phyloP scores from a whole-genome alignment of 2,888 invertebrate genomes.

The Psylliodes chrysocephalus region DNA sequence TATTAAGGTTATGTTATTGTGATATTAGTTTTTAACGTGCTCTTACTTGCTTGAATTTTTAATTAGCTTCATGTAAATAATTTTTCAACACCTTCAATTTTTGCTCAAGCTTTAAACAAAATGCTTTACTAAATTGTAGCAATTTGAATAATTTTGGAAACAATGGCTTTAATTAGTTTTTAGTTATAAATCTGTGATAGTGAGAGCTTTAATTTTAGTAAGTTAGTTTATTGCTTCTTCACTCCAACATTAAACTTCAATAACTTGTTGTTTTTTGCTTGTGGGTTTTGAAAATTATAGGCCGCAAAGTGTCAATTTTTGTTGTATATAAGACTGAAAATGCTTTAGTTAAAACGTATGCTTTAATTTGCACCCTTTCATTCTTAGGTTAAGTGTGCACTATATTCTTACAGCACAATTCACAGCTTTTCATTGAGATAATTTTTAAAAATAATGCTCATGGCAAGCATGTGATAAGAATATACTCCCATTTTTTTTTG shows the following conservation, averaged over 20 bases:
- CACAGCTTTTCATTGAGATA: slow-evolving; percentile 50
- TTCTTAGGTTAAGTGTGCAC: slow-evolving; percentile 41
- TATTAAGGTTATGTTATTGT: slow-evolving; percentile 10
- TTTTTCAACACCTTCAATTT: slow-evolving; percentile 56
- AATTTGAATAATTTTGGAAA: slow-evolving; percentile 12
- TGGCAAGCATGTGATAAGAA: slow-evolving; percentile 60
- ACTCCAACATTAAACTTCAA: slow-evolving; percentile 21
- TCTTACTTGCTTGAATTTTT: slow-evolving; percentile 6
- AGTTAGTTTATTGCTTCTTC: slow-evolving; percentile 21
- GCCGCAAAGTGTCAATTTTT: slow-evolving; percentile 64
- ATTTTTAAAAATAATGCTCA: slow-evolving; percentile 54
- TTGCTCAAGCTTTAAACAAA: slow-evolving; percentile 63
- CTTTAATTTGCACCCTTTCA: slow-evolving; percentile 37
- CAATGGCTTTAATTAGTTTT: slow-evolving; percentile 36
- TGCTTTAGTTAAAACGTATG: background rate
- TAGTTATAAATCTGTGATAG: slow-evolving; percentile 37
- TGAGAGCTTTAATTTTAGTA: slow-evolving; percentile 42
- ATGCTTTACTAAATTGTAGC: slow-evolving; percentile 32
- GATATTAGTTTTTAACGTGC: slow-evolving; percentile 17
- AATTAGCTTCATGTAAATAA: slow-evolving; percentile 39
- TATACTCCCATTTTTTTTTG: slow-evolving; percentile 48
- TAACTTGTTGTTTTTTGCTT: slow-evolving; percentile 22
- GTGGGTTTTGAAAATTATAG: slow-evolving; percentile 49
- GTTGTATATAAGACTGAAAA: slow-evolving; percentile 58
- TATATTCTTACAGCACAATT: slow-evolving; percentile 43